Evolutionary conservation across 2,888 invertebrate species (phyloP).

Genomic region (Acrobasis suavella): DNA sequence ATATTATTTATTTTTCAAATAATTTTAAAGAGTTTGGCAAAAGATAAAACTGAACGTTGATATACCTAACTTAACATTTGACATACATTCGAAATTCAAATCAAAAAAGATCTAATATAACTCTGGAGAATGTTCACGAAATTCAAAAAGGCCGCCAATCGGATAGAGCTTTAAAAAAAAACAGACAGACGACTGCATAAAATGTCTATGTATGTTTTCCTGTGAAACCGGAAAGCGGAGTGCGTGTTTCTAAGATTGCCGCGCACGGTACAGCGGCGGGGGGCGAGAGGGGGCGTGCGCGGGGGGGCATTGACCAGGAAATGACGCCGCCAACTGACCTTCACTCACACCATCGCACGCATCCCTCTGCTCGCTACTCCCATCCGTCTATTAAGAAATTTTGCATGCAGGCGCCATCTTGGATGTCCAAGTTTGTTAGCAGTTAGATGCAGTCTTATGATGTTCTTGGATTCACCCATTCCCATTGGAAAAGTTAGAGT

Average conservation of each 20-base stretch:
- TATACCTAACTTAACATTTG: too few relatives aligned
- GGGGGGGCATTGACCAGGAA: constrained; percentile 78
- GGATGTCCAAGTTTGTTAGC: neutral
- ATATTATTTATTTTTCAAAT: too few relatives aligned
- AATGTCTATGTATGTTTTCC: constrained; percentile 55
- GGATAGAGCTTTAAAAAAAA: constrained; percentile 1
- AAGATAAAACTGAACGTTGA: too few relatives aligned
- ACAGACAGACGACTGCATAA: neutral
- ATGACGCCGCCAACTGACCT: constrained; percentile 80
- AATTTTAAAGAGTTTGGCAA: too few relatives aligned
- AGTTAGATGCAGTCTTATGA: too few relatives aligned
- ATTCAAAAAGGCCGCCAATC: neutral
- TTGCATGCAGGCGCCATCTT: constrained; percentile 25
- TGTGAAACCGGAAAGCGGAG: constrained; percentile 70
- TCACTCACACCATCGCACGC: constrained; percentile 40
- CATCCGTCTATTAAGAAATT: constrained; percentile 28
- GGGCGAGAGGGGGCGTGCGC: constrained; percentile 38
- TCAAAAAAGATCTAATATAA: too few relatives aligned
- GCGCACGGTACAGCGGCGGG: constrained; percentile 31
- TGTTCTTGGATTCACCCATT: too few relatives aligned
- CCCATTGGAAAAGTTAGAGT: too few relatives aligned
- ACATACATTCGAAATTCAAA: too few relatives aligned
- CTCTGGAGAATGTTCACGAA: neutral
- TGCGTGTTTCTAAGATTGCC: constrained; percentile 59
- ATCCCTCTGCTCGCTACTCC: constrained; percentile 26